Conservation (phyloP, 2,797 vertebrate species). For the Scolopax rusticola region DNA sequence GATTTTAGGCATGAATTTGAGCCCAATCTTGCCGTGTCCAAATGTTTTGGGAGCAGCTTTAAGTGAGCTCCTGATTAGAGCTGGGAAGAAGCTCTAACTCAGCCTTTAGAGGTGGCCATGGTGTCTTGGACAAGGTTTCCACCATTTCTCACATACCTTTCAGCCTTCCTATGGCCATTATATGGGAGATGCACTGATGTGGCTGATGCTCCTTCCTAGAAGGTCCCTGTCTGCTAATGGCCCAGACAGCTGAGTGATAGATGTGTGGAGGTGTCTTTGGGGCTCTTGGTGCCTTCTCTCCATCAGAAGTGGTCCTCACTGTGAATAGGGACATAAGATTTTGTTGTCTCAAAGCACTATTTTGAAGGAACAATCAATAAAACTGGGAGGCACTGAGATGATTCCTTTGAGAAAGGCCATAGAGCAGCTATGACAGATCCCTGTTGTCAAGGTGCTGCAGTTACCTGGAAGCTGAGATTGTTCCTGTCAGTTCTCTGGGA, state of each 20-base stretch:
- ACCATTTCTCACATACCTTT: not conserved
- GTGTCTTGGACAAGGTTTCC: not conserved
- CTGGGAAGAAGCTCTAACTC: not conserved
- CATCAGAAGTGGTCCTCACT: not conserved
- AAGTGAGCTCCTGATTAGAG: not conserved
- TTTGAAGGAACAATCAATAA: not conserved
- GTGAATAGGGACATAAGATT: not conserved
- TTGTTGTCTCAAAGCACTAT: not conserved
- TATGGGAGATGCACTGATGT: not conserved
- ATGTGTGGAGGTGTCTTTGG: not conserved
- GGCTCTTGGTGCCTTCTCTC: not conserved
- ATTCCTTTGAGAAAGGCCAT: accelerated
- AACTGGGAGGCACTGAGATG: not conserved
- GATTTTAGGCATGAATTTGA: not conserved
- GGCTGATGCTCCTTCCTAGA: not conserved
- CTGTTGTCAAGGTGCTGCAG: not conserved
- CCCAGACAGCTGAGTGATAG: not conserved
- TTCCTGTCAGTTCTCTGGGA: not conserved
- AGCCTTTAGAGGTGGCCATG: not conserved
- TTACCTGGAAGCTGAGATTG: not conserved
- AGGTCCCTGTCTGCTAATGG: not conserved
- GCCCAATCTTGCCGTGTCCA: not conserved
- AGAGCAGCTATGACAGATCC: not conserved
- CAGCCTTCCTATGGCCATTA: not conserved
- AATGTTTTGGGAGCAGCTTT: not conserved